Base-by-base conservation (phyloP, 2,888 invertebrate species). In the Pachymerium ferrugineum region DNA sequence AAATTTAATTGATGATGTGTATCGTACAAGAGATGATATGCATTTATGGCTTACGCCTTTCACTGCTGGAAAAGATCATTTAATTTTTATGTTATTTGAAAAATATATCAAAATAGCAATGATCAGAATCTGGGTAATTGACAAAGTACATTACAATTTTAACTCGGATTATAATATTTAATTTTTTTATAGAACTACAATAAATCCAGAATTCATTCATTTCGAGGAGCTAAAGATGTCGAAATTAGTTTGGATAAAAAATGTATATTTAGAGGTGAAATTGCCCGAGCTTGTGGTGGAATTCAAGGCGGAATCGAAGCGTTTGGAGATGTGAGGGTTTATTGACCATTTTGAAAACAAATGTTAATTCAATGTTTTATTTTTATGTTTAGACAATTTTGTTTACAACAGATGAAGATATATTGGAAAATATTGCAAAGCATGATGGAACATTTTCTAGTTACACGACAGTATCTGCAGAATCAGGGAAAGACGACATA, bases 161-260 rank as follows among this genome's bases (percentile, higher is more conserved):
- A 54, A 31, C 6, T 16, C 68, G 33, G 31, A n/a, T 42, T n/a
- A 30, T 19, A 25, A 14, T 42, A 5, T n/a, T 28, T 73, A 47
- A 33, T 42, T 67, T 67, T 14, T 8, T 78, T 81, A 62, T 83
- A 93, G 93, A 93, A 93, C 82, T 93, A 94, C 82, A 93, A 93
- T 82, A 93, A 93, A 82, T 93, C 93, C 0, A 85, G 93, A 75
- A 92, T 93, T 78, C 90, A 93, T 82, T 91, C 92, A 0, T 88
- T 88, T 74, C 86, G 92, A 75, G 93, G 93, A 69, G 90, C 89
- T 5, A 88, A 87, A 78, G 85, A 90, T 78, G 83, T 92, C 12
- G 86, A 88, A 76, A 88, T 93, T 30, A 86, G 85, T 76, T 81
- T 93, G 74, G 91, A 93, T 80, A 87, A 87, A 16, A 82, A 82